Base-by-base conservation (phyloP, 1,140 invertebrate species). In the Brachionus paranguensis region DNA sequence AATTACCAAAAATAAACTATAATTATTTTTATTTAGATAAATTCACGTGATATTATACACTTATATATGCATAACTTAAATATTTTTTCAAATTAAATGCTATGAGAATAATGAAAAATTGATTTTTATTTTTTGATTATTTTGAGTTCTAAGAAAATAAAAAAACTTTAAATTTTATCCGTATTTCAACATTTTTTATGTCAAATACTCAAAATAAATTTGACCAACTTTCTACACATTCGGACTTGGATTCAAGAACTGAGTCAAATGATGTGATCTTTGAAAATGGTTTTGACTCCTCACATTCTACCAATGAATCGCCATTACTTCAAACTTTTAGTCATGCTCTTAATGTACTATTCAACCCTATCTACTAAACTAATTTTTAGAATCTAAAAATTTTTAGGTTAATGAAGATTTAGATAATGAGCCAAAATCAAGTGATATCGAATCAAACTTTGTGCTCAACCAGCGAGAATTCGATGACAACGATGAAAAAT, bases 181-280 rank as follows among this genome's bases (percentile, higher is more conserved):
- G 17, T 53, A 60, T 60, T 60, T 60, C 27, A 27, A 60, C 5
- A 5, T 70, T 41, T 74, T 41, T 50, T 50, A 76, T 76, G 72
- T 50, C 72, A 10, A 50, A 76, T 37, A 50, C 17, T 29, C 72
- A 29, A 50, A 76, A 76, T 47, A 50, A 50, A 11, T 50, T 76
- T 76, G 72, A 76, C 20, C 72, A 76, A 45, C 17, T 76, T 50
- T 76, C 72, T 24, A 50, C 45, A 12, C 43, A 50, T 47, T 76
- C 72, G 24, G 72, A 74, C 37, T 11, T 43, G n/a, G 70, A 74
- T 43, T 74, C 20, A 14, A 74, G 50, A 76, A 27, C 41, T 76
- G 72, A 76, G 3, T 50, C 72, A 76, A 76, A 29, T 76, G 72
- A 76, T 14, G 41, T 24, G 4, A 76, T 50, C 24, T 76, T 27